Conservation (phyloP, 2,888 invertebrate genomes). For the Zaprionus bogoriensis region DNA sequence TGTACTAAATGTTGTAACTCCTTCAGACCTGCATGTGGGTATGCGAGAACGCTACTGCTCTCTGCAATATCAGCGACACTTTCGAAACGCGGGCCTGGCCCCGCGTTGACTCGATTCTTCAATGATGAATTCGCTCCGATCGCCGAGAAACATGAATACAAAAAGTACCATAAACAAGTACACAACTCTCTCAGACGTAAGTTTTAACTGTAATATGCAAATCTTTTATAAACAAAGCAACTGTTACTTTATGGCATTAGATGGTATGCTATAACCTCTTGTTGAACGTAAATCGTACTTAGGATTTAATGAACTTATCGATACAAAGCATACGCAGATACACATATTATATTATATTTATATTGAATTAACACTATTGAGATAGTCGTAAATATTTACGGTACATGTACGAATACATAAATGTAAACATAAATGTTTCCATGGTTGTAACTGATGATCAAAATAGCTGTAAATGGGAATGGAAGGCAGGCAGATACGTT, state of each 20-base stretch:
- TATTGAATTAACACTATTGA: constrained; percentile 58
- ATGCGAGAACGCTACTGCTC: too few relatives aligned
- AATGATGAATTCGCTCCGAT: constrained; percentile 8
- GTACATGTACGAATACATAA: constrained; percentile 49
- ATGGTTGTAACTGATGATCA: constrained; percentile 82
- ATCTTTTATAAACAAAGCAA: constrained; percentile 64
- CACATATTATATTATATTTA: constrained; percentile 47
- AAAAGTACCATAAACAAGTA: constrained; percentile 50
- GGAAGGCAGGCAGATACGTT: constrained; percentile 33
- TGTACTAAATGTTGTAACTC: too few relatives aligned
- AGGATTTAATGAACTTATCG: constrained; percentile 39
- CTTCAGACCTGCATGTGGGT: too few relatives aligned
- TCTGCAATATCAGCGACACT: too few relatives aligned
- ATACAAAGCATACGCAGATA: constrained; percentile 12
- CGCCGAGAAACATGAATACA: constrained; percentile 28
- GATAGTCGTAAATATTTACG: constrained; percentile 54
- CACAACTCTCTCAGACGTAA: constrained; percentile 68
- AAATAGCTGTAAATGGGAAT: constrained; percentile 67
- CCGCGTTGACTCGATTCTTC: too few relatives aligned
- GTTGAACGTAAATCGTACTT: constrained; percentile 71
- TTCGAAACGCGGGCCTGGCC: too few relatives aligned
- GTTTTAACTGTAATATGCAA: constrained; percentile 69
- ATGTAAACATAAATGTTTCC: constrained; percentile 68
- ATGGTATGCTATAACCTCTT: constrained; percentile 69
- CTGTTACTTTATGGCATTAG: constrained; percentile 73